Evolutionary conservation across 2,113 vertebrate genomes (phyloP), one percentile per base, ranked within the genome.

Genomic region (Haplotaxodon microlepis): DNA sequence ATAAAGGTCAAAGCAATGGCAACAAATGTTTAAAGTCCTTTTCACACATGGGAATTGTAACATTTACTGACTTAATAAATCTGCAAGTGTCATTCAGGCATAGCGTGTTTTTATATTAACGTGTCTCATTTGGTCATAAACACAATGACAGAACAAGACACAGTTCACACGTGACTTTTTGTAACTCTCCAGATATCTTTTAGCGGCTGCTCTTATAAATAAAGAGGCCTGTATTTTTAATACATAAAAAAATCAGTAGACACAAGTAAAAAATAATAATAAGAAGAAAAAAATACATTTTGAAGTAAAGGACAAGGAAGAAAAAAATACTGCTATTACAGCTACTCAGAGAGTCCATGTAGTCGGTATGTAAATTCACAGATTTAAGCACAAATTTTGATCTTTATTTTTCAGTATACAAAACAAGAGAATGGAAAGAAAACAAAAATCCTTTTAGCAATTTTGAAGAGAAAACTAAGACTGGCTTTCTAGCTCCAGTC

Each of bases 1-100:
- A 47, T 78, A 31, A 78, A 78, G 71, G 24, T 50, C 2, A 78
- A 31, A 2, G 17, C 45, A 51, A 12, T 51, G 27, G 27, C 27
- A 50, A 51, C 16, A 78, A 78, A 51, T 78, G 17, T 78, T 78
- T n/a, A n/a, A 51, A 51, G 16, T 50, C 45, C 17, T 78, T 78
- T 51, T 34, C 45, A 34, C 45, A 78, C 17, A 13, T 78, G 16
- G 71, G 10, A 51, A 34, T 13, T 78, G 17, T 34, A 51, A 51
- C 45, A 78, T n/a, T 78, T 78, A 12, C 71, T 31, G 24, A 12
- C 17, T 78, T 34, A 34, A 78, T 34, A 29, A n/a, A 78, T 78
- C 10, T n/a, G 2, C 17, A 13, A 31, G 73, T 34, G 73, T 78
- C 45, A 51, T 31, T 51, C 45, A 34, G 73, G 5, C 17, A 34